Conservation (phyloP, 2,113 vertebrate genomes). For the Tichodroma muraria region DNA sequence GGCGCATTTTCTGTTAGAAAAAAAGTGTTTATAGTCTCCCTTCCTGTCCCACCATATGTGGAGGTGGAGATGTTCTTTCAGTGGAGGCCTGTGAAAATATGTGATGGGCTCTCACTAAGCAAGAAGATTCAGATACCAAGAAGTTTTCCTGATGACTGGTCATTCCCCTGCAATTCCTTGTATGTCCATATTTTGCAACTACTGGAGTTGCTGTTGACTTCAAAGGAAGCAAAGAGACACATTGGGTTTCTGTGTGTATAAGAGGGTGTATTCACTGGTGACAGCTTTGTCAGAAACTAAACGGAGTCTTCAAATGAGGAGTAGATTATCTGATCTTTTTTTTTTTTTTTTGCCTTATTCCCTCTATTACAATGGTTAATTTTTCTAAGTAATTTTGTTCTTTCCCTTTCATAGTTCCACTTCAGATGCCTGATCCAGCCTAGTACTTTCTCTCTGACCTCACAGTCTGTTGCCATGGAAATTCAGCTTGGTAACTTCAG, state of each 20-base stretch:
- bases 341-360: not conserved
- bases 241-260: not conserved
- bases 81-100: not conserved
- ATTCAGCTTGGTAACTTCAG: slow-evolving; percentile 9
- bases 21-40: not conserved
- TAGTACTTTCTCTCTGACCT: slow-evolving; percentile 23
- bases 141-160: not conserved
- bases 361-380: not conserved
- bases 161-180: not conserved
- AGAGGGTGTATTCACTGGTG: not conserved
- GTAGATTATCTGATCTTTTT: not conserved
- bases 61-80: not conserved
- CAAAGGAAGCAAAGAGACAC: not conserved
- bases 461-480: slow-evolving; percentile 51
- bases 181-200: not conserved
- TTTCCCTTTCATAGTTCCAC: not conserved
- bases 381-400: slow-evolving; percentile 11
- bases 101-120: not conserved
- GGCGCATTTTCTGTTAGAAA: not conserved
- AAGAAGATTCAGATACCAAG: not conserved
- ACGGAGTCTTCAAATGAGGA: not conserved
- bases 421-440: not conserved
- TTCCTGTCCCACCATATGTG: not conserved
- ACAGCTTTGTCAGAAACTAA: not conserved
- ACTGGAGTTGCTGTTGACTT: not conserved